Conservation (phyloP, 2,113 vertebrate species). For the Pampusana beccarii region DNA sequence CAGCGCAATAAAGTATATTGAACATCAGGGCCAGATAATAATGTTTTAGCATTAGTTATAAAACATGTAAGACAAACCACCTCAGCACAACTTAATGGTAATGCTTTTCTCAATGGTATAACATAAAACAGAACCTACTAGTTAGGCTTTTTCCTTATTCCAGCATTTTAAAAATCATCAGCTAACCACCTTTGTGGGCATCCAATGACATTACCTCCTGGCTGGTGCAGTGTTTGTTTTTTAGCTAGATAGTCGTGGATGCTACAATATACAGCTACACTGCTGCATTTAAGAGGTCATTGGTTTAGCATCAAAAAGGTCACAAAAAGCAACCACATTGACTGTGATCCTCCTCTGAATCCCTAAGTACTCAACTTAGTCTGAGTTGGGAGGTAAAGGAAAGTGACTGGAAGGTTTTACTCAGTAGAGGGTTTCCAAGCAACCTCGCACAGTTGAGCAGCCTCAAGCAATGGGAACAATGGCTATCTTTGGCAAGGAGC, state of each 20-base stretch:
- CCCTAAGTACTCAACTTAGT: conserved; percentile 15
- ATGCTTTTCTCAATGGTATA: neutral
- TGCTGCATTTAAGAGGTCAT: conserved; percentile 59
- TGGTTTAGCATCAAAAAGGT: conserved; percentile 58
- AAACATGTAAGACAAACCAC: neutral
- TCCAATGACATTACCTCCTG: neutral
- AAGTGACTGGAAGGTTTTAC: conserved; percentile 59
- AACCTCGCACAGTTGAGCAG: conserved; percentile 74
- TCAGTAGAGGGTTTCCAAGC: conserved; percentile 71
- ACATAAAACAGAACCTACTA: neutral
- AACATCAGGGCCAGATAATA: neutral
- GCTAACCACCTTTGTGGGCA: neutral
- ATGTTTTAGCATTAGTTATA: neutral
- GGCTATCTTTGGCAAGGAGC: conserved; percentile 62
- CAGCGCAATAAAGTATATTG: neutral
- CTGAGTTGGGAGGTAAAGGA: conserved; percentile 55
- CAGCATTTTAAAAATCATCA: neutral
- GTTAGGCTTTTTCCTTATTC: neutral
- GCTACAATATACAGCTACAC: neutral
- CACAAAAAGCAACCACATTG: conserved; percentile 54
- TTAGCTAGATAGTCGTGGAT: neutral
- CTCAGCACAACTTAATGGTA: neutral
- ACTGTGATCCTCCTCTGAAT: conserved; percentile 64
- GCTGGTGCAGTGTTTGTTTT: neutral
- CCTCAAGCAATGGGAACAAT: conserved; percentile 70